Conservation (phyloP, 1,140 invertebrate species). For the Gonatopus flavifemur region DNA sequence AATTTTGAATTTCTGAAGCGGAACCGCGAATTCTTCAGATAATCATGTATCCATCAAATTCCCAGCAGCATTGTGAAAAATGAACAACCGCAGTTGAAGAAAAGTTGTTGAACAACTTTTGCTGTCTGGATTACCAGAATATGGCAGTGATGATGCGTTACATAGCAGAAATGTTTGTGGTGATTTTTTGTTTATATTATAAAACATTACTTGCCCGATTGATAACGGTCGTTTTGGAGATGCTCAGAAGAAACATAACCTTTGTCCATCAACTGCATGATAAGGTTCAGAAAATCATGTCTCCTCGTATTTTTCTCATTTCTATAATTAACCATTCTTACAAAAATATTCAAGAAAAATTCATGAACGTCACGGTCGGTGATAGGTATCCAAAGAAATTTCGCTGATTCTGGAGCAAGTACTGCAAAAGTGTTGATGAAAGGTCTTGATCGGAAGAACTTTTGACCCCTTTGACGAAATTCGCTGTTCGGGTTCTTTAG, state of each 20-base stretch:
- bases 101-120: no score
- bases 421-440: conserved; percentile 21
- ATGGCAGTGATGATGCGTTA: no score
- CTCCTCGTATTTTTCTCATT: conserved; percentile 18
- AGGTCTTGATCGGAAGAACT: conserved; percentile 28
- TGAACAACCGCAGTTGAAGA: no score
- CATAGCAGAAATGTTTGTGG: no score
- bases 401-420: conserved; percentile 28
- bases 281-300: conserved; percentile 28
- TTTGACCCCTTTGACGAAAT: conserved; percentile 37
- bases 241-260: conserved; percentile 17
- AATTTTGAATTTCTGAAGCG: no score
- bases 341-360: conserved; percentile 32
- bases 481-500: conserved; percentile 37
- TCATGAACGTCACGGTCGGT: conserved; percentile 12
- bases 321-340: conserved; percentile 18
- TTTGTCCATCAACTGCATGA: conserved; percentile 25
- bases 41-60: no score
- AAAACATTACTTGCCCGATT: background rate
- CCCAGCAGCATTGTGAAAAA: no score
- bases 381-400: conserved; percentile 21
- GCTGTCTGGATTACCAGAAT: no score
- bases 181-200: no score
- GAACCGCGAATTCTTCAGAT: no score
- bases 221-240: background rate